Percentiles rank a stretch among this genome's conserved stretches.
Conservation (phyloP, 1,140 invertebrate species). For the Pogonomyrmex barbatus region DNA sequence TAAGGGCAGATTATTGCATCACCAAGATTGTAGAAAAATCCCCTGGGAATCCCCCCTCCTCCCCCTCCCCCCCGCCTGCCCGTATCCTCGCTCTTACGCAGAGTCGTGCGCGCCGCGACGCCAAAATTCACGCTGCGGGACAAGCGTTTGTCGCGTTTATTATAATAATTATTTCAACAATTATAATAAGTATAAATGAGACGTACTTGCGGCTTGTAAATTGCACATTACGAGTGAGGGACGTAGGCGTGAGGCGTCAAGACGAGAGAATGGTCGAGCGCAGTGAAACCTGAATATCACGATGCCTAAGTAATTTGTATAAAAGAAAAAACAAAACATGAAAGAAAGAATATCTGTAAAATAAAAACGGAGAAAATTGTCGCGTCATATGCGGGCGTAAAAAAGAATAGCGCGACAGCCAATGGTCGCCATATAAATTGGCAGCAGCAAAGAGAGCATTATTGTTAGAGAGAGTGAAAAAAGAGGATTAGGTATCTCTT, state of each 20-base stretch:
- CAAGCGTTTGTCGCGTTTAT: constrained; percentile 36
- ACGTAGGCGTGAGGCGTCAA: constrained; percentile 48
- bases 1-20: constrained; percentile 36
- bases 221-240: constrained; percentile 49
- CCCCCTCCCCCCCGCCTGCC: too few species aligned
- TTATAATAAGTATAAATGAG: constrained; percentile 74
- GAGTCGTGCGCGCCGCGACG: constrained; percentile 15
- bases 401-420: constrained; percentile 31
- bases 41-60: constrained; percentile 55
- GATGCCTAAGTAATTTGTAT: constrained; percentile 79
- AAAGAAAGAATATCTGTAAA: constrained; percentile 74
- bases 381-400: constrained; percentile 54
- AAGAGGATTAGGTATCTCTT: constrained; percentile 62
- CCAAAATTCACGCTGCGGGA: constrained; percentile 13
- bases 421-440: constrained; percentile 37
- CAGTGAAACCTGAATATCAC: constrained; percentile 72
- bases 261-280: constrained; percentile 51
- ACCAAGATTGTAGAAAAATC: constrained; percentile 56
- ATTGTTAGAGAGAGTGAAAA: constrained; percentile 34
- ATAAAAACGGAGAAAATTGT: constrained; percentile 61
- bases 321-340: constrained; percentile 48
- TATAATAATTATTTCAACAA: constrained; percentile 37
- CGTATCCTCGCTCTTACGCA: constrained; percentile 60
- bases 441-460: constrained; percentile 53
- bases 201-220: constrained; percentile 70